Percentiles rank a stretch among this genome's conserved stretches.
These are phyloP conservation scores for Cryptotermes secundus DNA, from an alignment of 1,140 invertebrate genomes.

Conservation along the genomic window DNA sequence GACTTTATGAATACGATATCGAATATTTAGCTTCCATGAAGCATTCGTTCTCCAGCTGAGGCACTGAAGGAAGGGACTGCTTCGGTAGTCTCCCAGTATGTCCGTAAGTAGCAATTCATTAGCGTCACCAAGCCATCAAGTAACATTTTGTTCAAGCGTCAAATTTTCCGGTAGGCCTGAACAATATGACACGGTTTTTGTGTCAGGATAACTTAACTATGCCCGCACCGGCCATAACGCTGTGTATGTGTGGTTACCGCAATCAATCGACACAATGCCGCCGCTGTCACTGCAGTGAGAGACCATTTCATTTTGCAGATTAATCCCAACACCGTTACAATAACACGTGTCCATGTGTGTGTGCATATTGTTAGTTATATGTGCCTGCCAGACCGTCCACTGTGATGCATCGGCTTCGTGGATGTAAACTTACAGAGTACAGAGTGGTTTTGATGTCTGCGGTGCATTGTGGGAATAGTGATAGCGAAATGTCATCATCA, in stretches of 20 bases:
- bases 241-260: slow-evolving; percentile 22
- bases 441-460: slow-evolving; percentile 33
- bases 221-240: neutral
- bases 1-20: too few species aligned
- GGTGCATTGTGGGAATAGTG: slow-evolving; percentile 35
- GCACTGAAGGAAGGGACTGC: too few species aligned
- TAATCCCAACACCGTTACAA: slow-evolving; percentile 30
- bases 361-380: slow-evolving; percentile 14
- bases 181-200: slow-evolving; percentile 2
- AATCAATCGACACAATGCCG: slow-evolving; percentile 32
- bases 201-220: slow-evolving; percentile 12
- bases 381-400: neutral
- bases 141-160: slow-evolving; percentile 1
- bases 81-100: neutral
- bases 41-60: too few species aligned
- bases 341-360: slow-evolving; percentile 11
- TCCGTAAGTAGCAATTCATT: neutral
- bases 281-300: slow-evolving; percentile 30
- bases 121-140: neutral
- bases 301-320: slow-evolving; percentile 36
- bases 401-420: neutral
- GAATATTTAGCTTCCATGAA: too few species aligned
- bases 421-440: slow-evolving; percentile 12
- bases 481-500: slow-evolving; percentile 34
- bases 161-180: neutral